Evolutionary conservation across 1,140 invertebrate species (phyloP).

Genomic region (Tetragonula clypearis): DNA sequence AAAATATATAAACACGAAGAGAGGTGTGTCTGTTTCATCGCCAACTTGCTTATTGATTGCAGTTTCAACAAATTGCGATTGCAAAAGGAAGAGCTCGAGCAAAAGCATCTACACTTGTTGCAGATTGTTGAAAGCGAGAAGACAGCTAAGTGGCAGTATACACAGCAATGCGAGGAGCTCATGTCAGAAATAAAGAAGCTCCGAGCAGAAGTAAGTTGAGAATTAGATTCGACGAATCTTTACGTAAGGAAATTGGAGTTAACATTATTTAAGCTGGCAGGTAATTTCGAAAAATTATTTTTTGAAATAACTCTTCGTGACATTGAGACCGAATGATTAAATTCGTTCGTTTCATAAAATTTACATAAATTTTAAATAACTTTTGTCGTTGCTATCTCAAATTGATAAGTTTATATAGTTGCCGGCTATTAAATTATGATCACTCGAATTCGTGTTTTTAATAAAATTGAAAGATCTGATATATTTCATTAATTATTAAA

Average conservation of each 20-base stretch:
- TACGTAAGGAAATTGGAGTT: neutral
- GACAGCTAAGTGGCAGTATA: constrained; percentile 96
- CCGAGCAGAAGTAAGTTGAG: constrained; percentile 88
- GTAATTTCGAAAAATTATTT: neutral
- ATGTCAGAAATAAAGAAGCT: constrained; percentile 94
- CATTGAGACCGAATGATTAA: no score
- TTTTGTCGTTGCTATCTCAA: no score
- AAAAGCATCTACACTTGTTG: constrained; percentile 95
- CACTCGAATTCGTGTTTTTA: no score
- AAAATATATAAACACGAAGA: neutral
- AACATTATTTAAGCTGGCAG: neutral
- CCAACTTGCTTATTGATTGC: constrained; percentile 70
- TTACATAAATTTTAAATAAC: no score
- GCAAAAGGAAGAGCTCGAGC: constrained; percentile 96
- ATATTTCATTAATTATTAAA: no score
- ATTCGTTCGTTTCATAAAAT: no score
- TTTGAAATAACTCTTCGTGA: no score
- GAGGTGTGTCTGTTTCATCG: neutral
- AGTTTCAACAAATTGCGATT: constrained; percentile 96
- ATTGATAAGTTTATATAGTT: no score
- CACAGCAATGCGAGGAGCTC: constrained; percentile 95
- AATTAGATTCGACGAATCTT: neutral
- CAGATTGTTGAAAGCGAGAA: constrained; percentile 96
- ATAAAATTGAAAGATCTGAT: no score
- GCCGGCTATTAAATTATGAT: no score